Percentiles rank a stretch among this genome's conserved stretches.
Conservation (phyloP, 1,140 invertebrate species). For the Halictus rubicundus region DNA sequence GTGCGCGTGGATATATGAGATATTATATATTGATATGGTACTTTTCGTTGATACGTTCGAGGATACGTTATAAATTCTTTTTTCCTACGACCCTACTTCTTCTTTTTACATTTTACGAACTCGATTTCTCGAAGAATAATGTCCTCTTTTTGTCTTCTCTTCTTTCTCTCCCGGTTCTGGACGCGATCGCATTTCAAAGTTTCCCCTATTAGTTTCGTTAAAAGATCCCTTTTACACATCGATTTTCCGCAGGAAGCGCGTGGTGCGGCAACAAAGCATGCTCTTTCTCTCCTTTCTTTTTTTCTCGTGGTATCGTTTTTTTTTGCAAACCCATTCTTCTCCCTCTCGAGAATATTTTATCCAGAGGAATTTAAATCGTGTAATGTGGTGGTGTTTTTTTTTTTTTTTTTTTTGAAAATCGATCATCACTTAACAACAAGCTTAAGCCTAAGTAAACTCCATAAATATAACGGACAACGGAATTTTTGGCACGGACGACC, state of each 20-base stretch:
- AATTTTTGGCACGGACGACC: conserved; percentile 50
- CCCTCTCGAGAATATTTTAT: not conserved
- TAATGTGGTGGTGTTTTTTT: not conserved
- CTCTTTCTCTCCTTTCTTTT: not conserved
- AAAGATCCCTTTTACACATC: conserved; percentile 22
- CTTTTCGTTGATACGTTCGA: conserved; percentile 12
- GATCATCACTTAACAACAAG: conserved; percentile 52
- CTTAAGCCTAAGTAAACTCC: conserved; percentile 57
- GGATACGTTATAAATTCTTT: no score
- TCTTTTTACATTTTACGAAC: no score
- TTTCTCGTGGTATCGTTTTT: not conserved
- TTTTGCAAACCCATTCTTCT: not conserved
- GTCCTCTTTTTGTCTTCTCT: no score
- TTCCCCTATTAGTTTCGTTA: conserved; percentile 20
- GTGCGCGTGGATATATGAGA: not conserved
- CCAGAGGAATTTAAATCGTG: conserved; percentile 6
- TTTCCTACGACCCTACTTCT: no score
- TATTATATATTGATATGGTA: conserved; percentile 15
- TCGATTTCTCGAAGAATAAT: no score
- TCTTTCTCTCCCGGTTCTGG: conserved; percentile 7
- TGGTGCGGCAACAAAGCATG: conserved; percentile 21
- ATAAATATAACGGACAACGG: conserved; percentile 39
- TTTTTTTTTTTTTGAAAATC: conserved; percentile 47
- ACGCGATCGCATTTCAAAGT: not conserved
- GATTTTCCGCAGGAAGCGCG: conserved; percentile 22